Base-by-base conservation (phyloP, 2,797 vertebrate species). In the Phaenicophaeus curvirostris region DNA sequence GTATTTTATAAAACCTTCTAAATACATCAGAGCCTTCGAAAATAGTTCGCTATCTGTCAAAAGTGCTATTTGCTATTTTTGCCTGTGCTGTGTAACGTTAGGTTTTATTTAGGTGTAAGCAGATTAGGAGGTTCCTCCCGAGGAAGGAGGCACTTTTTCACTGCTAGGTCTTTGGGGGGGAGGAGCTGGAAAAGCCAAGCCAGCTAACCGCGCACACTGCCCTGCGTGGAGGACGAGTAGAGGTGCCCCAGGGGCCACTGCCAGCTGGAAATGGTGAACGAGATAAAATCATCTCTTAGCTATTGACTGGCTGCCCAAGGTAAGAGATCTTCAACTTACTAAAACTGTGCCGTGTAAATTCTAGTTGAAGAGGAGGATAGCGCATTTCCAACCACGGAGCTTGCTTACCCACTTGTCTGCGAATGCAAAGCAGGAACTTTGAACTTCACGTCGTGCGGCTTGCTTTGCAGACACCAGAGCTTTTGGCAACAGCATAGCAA, bases 401-500 rank as follows among this genome's bases (percentile, higher is more conserved):
- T 98, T 97, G 98, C 97, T 97, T 96, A 46, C 44, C 91, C 95
- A 95, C 92, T 71, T 79, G 94, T 97, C 94, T 97, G 97, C 15
- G 24, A 97, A 91, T 85, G 96, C 95, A 89, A 78, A 96, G 95
- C 92, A 82, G 96, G 83, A 83, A 46, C 90, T 94, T 87, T 17
- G 13, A 86, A 58, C 86, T 44, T 91, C 83, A 73, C 95, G 1
- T 95, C 74, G 73, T 87, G 95, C 72, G 2, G 97, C 97, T 98
- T 96, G 98, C 97, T 98, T 98, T 93, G 97, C 95, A 41, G 82
- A 81, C 95, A 96, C 95, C 54, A 53, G 93, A 96, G 96, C 97
- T 97, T 97, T 91, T 94, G 88, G 97, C 97, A 91, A 87, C 93
- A 92, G 96, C 86, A 17, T 6, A 82, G 80, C 69, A 89, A n/a